Base-by-base conservation (phyloP, 2,797 vertebrate genomes). In the Dicrostonyx torquatus region DNA sequence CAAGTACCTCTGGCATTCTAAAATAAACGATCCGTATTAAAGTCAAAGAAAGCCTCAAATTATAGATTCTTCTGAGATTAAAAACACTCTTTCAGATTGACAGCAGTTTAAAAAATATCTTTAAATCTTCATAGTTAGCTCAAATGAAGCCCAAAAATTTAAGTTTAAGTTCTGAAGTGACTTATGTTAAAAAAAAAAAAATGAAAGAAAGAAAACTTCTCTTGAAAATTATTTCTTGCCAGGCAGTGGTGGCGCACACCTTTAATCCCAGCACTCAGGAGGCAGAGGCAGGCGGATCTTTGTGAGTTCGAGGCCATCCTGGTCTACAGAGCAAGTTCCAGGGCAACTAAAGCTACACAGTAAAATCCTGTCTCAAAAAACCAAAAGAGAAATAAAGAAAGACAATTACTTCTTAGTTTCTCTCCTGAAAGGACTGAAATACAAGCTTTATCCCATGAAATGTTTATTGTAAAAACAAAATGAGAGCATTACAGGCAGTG, bases 361-460 rank as follows among this genome's bases (percentile, higher is more conserved):
- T 26, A 22, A 43, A 73, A 73, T 40, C 70, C 70, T 73, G 70
- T 26, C 70, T 73, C 18, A 0, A 73, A 73, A 72, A 73, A 73
- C 22, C 37, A 43, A 26, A 73, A 43, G 55, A 72, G n/a, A 86
- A 95, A 91, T 93, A 91, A 24, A 72, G 60, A 45, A 93, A 96
- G 77, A 88, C 90, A 96, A 89, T 83, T 86, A 79, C 92, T 82
- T 95, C 70, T 87, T 77, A 83, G 79, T 93, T 97, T 89, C 96
- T 96, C 93, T 97, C 91, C 96, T 96, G 68, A 96, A 97, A 97
- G 89, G 78, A 96, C 88, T 94, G 91, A 96, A 95, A 76, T 96
- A 94, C 91, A 96, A 96, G 94, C 82, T 93, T 78, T 83, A 95
- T 60, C 94, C 94, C 96, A 95, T 48, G 95, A 96, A 87, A 92